Percentiles rank a stretch among this genome's conserved stretches.
Evolutionary conservation across 2,888 invertebrate species (phyloP).

Genomic region (Limnephilus marmoratus): DNA sequence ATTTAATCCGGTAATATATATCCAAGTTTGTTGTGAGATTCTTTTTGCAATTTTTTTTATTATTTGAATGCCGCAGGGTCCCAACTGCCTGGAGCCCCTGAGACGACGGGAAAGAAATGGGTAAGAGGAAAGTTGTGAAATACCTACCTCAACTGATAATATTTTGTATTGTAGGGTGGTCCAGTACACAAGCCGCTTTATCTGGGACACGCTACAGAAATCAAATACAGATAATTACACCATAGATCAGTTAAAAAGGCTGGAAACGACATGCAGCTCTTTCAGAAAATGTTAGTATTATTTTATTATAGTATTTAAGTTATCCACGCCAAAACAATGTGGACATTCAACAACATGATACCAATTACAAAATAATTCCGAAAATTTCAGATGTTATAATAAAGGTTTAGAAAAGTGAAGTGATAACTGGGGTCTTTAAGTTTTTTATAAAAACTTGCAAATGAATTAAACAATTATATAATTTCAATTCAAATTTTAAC

Average conservation of each 20-base stretch:
- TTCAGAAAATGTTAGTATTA: conserved; percentile 87
- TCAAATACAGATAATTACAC: conserved; percentile 80
- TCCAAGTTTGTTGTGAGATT: not conserved
- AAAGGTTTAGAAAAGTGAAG: not conserved
- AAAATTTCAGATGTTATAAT: not conserved
- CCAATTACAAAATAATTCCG: no score
- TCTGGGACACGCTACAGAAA: conserved; percentile 87
- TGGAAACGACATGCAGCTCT: conserved; percentile 90
- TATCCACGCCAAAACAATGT: no score
- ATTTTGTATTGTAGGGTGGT: conserved; percentile 80
- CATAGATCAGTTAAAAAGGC: conserved; percentile 85
- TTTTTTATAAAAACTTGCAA: no score
- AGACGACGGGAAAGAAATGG: not conserved
- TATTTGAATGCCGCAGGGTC: no score
- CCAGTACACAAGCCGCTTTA: conserved; percentile 88
- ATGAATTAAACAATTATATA: no score
- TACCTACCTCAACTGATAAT: not conserved
- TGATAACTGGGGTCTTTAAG: no score
- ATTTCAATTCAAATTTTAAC: no score
- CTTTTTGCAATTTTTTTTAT: no score
- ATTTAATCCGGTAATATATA: not conserved
- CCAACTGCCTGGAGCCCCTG: not conserved
- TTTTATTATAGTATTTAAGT: not conserved
- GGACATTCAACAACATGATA: no score
- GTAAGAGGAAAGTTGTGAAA: no score